phyloP scores from a whole-genome alignment of 2,797 vertebrate genomes.

The Sebastes trivittatus region DNA sequence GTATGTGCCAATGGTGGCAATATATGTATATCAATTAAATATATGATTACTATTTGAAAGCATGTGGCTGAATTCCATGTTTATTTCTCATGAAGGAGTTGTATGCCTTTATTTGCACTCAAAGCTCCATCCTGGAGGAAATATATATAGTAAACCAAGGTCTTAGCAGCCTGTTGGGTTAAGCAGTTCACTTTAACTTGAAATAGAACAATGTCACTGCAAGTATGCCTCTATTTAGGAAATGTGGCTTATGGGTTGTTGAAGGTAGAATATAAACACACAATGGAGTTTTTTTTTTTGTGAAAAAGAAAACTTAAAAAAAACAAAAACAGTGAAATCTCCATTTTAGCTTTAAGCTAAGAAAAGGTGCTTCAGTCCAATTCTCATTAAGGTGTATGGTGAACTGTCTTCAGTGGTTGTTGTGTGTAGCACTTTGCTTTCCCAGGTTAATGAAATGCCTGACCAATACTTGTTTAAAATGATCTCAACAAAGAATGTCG shows the following conservation, averaged over 20 bases:
- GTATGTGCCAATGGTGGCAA: slow-evolving; percentile 88
- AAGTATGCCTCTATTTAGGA: slow-evolving; percentile 66
- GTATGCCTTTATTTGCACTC: slow-evolving; percentile 84
- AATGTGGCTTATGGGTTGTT: slow-evolving; percentile 48
- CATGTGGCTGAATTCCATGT: slow-evolving; percentile 87
- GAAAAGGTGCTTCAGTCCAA: slow-evolving; percentile 79
- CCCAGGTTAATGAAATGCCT: slow-evolving; percentile 80
- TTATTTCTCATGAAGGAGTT: slow-evolving; percentile 81
- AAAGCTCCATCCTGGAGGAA: slow-evolving; percentile 74
- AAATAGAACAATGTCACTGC: slow-evolving; percentile 75
- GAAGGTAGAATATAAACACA: slow-evolving; percentile 53
- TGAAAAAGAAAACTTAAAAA: slow-evolving; percentile 42
- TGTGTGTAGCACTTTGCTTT: slow-evolving; percentile 86
- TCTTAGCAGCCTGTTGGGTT: slow-evolving; percentile 70
- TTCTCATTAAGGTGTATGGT: slow-evolving; percentile 79
- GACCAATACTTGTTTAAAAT: slow-evolving; percentile 83
- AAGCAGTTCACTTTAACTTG: slow-evolving; percentile 75
- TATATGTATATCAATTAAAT: slow-evolving; percentile 90
- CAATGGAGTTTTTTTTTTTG: slow-evolving; percentile 43
- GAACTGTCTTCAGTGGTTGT: slow-evolving; percentile 83
- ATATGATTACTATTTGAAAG: slow-evolving; percentile 88
- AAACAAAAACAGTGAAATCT: slow-evolving; percentile 54
- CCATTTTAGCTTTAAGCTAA: slow-evolving; percentile 79
- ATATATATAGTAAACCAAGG: slow-evolving; percentile 60
- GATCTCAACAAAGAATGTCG: slow-evolving; percentile 84